Evolutionary conservation across 2,888 invertebrate genomes (phyloP).

Genomic region (Uloborus plumipes): DNA sequence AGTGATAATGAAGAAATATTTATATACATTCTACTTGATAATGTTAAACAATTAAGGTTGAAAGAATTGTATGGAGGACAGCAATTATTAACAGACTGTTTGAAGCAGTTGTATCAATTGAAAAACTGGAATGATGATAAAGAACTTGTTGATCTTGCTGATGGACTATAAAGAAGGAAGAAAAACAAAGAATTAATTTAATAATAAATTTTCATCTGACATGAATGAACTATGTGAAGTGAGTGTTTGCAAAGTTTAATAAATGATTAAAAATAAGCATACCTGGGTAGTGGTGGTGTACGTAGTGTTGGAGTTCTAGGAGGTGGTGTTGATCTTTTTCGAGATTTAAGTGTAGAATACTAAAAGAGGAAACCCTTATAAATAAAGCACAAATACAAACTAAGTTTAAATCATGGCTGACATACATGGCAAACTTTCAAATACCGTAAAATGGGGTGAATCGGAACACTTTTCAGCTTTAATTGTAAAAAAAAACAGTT

Average conservation of each 20-base stretch:
- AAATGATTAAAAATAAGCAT: neutral
- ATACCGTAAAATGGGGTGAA: neutral
- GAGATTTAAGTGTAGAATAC: conserved; percentile 58
- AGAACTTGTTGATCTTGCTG: conserved; percentile 56
- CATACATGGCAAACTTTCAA: neutral
- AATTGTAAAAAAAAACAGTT: too few relatives aligned
- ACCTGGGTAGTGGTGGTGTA: conserved; percentile 61
- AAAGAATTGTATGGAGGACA: too few relatives aligned
- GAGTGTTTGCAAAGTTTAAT: neutral
- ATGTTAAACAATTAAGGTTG: too few relatives aligned
- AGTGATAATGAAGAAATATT: too few relatives aligned
- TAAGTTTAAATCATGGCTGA: neutral
- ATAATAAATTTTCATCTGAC: too few relatives aligned
- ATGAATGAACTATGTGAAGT: neutral
- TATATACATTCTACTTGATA: too few relatives aligned
- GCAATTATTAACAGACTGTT: neutral
- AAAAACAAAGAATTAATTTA: neutral
- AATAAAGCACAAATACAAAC: too few relatives aligned
- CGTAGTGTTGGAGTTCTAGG: conserved; percentile 58
- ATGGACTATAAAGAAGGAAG: conserved; percentile 28
- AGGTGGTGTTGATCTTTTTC: conserved; percentile 58
- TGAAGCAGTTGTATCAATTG: neutral
- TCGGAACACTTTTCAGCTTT: too few relatives aligned
- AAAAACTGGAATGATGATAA: conserved; percentile 54
- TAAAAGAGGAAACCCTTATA: conserved; percentile 4